Evolutionary conservation across 2,113 vertebrate species (phyloP).

Genomic region (Phylloscopus whistleri): DNA sequence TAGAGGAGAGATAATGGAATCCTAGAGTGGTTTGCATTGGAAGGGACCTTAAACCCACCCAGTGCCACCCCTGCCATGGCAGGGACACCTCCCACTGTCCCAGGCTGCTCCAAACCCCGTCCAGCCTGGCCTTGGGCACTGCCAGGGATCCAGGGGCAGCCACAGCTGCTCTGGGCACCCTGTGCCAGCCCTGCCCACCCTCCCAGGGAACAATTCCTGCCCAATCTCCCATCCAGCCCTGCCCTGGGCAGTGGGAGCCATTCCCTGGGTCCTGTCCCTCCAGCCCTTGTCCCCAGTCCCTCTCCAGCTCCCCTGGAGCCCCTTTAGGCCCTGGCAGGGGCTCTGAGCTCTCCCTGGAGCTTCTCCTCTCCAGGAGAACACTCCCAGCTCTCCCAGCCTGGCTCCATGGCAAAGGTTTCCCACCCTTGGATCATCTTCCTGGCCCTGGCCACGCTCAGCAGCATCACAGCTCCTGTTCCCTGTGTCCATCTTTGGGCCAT

Average conservation of each 20-base stretch:
- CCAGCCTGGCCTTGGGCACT: too few relatives aligned
- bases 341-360: background rate
- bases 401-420: too few relatives aligned
- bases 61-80: too few relatives aligned
- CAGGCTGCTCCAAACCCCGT: too few relatives aligned
- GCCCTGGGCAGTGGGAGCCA: background rate
- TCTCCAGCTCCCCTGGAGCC: background rate
- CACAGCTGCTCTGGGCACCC: too few relatives aligned
- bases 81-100: too few relatives aligned
- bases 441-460: background rate
- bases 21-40: background rate
- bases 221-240: too few relatives aligned
- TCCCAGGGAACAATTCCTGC: too few relatives aligned
- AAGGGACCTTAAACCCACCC: accelerated
- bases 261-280: background rate
- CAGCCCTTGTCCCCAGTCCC: background rate
- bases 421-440: accelerated
- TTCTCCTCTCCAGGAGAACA: background rate
- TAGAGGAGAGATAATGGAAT: background rate
- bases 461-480: background rate
- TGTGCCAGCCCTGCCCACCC: too few relatives aligned
- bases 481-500: accelerated
- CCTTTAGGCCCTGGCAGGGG: accelerated
- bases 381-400: background rate
- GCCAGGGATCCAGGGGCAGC: too few relatives aligned